Base-by-base conservation (phyloP, 2,888 invertebrate genomes). In the Aproaerema taeniolella region DNA sequence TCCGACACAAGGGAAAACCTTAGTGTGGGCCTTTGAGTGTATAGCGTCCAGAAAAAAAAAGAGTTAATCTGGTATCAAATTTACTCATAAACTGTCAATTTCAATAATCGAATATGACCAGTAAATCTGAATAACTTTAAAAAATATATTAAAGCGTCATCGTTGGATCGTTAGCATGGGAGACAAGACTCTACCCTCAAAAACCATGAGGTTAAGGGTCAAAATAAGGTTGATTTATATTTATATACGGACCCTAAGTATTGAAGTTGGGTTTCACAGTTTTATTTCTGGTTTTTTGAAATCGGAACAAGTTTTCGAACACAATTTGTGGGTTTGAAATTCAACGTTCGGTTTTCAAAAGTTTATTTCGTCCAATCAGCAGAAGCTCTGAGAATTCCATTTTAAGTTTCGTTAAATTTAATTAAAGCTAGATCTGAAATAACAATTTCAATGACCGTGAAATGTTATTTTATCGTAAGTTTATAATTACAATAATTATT, bases 171-270 rank as follows among this genome's bases (percentile, higher is more conserved):
- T 26, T 26, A 26, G n/a, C 26, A n/a, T 26, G 26, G 5, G 26
- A 26, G 26, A 5, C 26, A 3, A 9, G n/a, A n/a, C 2, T 5
- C 26, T 20, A 20, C 45, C 53, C 45, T 40, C 37, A 41, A 41
- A 41, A n/a, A 25, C 52, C 37, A 42, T 32, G 33, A 43, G 56
- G 53, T 52, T 51, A 53, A n/a, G 46, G 61, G 58, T 58, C 54
- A 59, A 57, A 47, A 46, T 35, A 52, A 48, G 44, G 47, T 53
- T 58, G 61, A 56, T 59, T 58, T 56, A 55, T 58, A 37, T 42
- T 41, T 43, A 33, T 32, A 36, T 15, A 34, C 20, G 38, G 24
- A 32, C 34, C 33, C 40, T 29, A 26, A n/a, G n/a, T n/a, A n/a
- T n/a, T n/a, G n/a, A 12, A n/a, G 13, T 20, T 24, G 15, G 39